These are phyloP conservation scores for Galerucella nymphaeae DNA, from an alignment of 2,888 invertebrate species.

Conservation along the genomic window DNA sequence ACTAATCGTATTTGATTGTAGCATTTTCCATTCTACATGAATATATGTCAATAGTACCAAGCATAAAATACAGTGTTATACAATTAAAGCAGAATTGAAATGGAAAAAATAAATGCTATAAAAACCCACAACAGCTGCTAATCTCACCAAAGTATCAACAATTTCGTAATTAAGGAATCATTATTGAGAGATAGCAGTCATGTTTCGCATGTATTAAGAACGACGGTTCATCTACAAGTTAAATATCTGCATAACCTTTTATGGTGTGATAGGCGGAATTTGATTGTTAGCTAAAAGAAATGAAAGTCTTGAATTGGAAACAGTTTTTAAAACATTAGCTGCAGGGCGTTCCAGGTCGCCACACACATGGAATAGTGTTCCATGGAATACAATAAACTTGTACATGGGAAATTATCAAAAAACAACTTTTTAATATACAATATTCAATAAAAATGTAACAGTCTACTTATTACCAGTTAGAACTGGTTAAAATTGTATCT, in stretches of 20 bases:
- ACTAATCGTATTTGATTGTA: background rate
- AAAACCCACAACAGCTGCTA: constrained; percentile 11
- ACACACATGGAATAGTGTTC: background rate
- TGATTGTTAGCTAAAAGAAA: background rate
- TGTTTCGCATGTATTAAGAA: constrained; percentile 12
- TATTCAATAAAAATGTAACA: background rate
- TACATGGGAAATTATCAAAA: too few relatives aligned
- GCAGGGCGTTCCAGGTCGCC: background rate
- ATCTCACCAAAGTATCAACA: constrained; percentile 9
- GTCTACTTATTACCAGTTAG: background rate
- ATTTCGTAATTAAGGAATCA: constrained; percentile 22
- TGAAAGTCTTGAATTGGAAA: background rate
- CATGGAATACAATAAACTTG: too few relatives aligned
- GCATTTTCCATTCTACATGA: background rate
- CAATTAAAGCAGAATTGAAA: background rate
- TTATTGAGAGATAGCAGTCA: constrained; percentile 14
- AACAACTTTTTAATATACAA: background rate
- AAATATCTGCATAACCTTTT: constrained; percentile 5
- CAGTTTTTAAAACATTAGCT: background rate
- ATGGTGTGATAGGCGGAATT: background rate
- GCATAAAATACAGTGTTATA: background rate
- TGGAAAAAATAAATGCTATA: background rate
- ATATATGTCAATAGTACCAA: background rate
- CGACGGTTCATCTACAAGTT: constrained; percentile 15
- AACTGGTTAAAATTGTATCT: too few relatives aligned